Base-by-base conservation (phyloP, 2,888 invertebrate species). In the Lithosia quadra region DNA sequence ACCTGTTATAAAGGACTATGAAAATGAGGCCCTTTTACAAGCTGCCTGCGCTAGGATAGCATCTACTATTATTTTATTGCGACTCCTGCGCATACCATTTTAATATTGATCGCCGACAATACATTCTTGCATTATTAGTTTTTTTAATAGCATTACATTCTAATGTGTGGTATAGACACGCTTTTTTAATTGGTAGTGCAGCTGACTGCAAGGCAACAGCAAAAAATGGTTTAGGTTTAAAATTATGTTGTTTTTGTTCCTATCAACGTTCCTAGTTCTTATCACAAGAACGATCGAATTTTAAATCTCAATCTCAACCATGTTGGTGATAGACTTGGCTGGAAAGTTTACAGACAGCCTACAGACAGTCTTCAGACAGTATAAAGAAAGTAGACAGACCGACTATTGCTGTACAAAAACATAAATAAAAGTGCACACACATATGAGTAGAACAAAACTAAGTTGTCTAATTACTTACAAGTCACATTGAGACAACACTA, bases 81-180 rank as follows among this genome's bases (percentile, higher is more conserved):
- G 10, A 63, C 63, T 63, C 21, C 28, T 62, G 62, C 49, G n/a
- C 62, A 53, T 64, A 57, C n/a, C 34, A 55, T 55, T 55, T 34
- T 21, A 34, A 63, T 49, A 55, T 63, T 11, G 59, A 65, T 58
- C 18, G 15, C 24, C 15, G 43, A 49, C 13, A 65, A 55, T 53
- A 49, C 36, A 57, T 65, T 65, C 39, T 39, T 65, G 28, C 43
- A 39, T n/a, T 56, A 18, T 57, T 24, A 39, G 39, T 33, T 33
- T 59, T n/a, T 59, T 28, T 59, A n/a, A 59, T 28, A 63, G 36
- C 13, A n/a, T 55, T 63, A 34, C 22, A 36, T 36, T 28, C 15
- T 15, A 21, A 53, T 21, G 55, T 13, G 18, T 55, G 21, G 22
- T 63, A 28, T 22, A 39, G 39, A 34, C 34, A 43, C 28, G 62